Percentiles rank a stretch among this genome's conserved stretches.
phyloP scores from a whole-genome alignment of 1,140 invertebrate genomes.

The Drosophila mojavensis region DNA sequence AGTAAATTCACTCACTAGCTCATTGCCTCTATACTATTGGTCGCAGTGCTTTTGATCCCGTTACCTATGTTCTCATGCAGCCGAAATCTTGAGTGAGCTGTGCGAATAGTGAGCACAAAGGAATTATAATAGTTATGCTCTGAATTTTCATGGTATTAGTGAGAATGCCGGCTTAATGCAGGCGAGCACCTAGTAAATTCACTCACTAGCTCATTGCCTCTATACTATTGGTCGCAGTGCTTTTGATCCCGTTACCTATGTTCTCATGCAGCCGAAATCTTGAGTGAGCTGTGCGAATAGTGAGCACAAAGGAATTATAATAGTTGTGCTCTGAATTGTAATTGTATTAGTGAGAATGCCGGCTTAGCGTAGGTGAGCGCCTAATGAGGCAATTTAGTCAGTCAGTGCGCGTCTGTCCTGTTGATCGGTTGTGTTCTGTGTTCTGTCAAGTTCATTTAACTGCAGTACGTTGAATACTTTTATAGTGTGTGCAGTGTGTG shows the following conservation, averaged over 20 bases:
- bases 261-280: neutral
- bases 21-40: too few relatives aligned
- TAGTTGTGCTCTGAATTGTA: neutral
- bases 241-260: neutral
- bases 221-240: neutral
- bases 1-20: neutral
- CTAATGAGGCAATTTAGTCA: constrained; percentile 6
- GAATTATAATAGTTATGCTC: neutral
- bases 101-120: neutral
- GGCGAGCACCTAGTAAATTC: too few relatives aligned
- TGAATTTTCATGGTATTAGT: neutral
- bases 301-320: neutral
- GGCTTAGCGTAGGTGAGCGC: constrained; percentile 2
- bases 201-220: too few relatives aligned
- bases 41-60: neutral
- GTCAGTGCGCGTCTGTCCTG: neutral
- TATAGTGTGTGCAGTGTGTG: neutral
- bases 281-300: neutral
- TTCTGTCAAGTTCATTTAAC: neutral
- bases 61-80: neutral
- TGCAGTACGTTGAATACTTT: neutral
- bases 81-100: neutral
- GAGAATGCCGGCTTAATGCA: constrained; percentile 1
- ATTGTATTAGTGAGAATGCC: neutral
- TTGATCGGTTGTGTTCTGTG: neutral